Base-by-base conservation (phyloP, 2,797 vertebrate genomes). In the Telmatherina bonti region DNA sequence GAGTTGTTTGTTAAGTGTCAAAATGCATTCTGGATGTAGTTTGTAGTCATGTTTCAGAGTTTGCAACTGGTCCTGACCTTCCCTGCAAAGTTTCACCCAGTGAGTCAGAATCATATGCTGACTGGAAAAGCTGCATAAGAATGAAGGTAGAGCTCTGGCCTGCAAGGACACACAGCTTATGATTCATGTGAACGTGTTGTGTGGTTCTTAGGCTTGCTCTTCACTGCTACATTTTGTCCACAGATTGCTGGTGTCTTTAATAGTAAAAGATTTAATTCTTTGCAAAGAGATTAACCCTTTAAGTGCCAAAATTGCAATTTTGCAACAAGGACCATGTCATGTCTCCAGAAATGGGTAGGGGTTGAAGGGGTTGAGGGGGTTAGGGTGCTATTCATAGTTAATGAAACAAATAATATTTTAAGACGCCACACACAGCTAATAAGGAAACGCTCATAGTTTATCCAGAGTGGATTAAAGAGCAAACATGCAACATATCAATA, bases 1-100 rank as follows among this genome's bases (percentile, higher is more conserved):
- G 68, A 83, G 82, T 76, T 88, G 79, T 87, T 92, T 88, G 85
- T 81, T 85, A 82, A 76, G 57, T 85, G 81, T 88, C 83, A 74
- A 69, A 51, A 66, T 57, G 73, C 54, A 81, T 79, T 60, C 76
- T 62, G 73, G 69, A 81, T 76, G 82, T 49, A 76, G 68, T 81
- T 77, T 30, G 22, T 78, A 83, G 74, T 66, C 67, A 43, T 67
- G 78, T 64, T 65, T 57, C n/a, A 31, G 83, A 83, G 75, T 84
- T 88, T 88, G 68, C 81, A 79, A 76, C 73, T 35, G 63, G 51
- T 82, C 67, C 62, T 85, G 85, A 91, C 87, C 84, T 92, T 88
- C 15, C n/a, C 36, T 52, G 49, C 51, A 72, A 82, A 83, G 66
- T 76, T 84, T 78, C 36, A 59, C 29, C 51, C 47, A 43, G 35